Base-by-base conservation (phyloP, 1,140 invertebrate species). In the Pseudomyrmex cubaensis region DNA sequence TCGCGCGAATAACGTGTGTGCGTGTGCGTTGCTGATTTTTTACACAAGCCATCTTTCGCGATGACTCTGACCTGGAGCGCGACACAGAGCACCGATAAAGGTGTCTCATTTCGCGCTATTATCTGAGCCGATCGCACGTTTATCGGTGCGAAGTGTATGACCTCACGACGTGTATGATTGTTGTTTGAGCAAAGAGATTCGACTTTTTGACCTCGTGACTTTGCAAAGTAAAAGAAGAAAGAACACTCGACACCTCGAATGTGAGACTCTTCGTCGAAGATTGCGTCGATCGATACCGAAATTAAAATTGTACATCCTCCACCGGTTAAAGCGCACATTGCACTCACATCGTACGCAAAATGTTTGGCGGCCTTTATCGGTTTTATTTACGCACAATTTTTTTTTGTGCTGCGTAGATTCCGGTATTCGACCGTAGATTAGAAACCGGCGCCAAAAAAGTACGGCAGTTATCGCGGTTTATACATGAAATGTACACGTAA, bases 1-100 rank as follows among this genome's bases (percentile, higher is more conserved):
- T 12, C 20, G 2, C 10, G 12, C n/a, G 50, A 56, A 15, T 13
- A 15, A 46, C 10, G 9, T 9, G 12, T 12, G 62, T 56, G 1
- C 25, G 1, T 46, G 35, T 35, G 35, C 2, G 35, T 4, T 10
- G 50, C 66, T 20, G 15, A 78, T 78, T 57, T 57, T 57, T 17
- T 57, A 8, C 17, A 20, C 50, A 77, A 44, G 13, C 48, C 66
- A 15, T 22, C 35, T 56, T 56, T 66, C 35, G 54, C 52, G 70
- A 73, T 80, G 84, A 56, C 84, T 88, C 88, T 89, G 87, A 89
- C 87, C 87, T 80, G 85, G 59, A 88, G 84, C 56, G 56, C 59
- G 56, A 82, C 25, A 50, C 67, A 80, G 59, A 50, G 10, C 15
- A n/a, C 13, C 52, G 87, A 89, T 89, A 88, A 87, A 80, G 54